phyloP scores from a whole-genome alignment of 1,140 invertebrate genomes.

The Trissolcus basalis region DNA sequence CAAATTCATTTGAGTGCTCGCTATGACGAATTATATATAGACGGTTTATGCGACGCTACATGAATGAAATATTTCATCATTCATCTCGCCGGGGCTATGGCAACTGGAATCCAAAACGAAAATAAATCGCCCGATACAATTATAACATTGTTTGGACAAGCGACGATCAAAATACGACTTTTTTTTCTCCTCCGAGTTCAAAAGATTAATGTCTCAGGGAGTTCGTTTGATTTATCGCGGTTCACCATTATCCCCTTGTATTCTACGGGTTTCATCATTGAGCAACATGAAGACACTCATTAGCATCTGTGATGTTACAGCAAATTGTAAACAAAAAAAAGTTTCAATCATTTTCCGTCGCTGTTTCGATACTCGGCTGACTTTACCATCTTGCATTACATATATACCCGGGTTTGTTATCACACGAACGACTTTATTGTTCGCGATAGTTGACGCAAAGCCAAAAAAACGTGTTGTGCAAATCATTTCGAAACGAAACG shows the following conservation, averaged over 20 bases:
- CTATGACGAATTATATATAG: conserved; percentile 18
- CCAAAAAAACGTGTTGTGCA: conserved; percentile 15
- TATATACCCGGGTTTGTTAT: conserved; percentile 15
- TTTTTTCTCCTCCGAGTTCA: conserved; percentile 7
- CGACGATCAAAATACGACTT: conserved; percentile 21
- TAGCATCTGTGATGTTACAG: no score
- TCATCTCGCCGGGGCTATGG: conserved; percentile 13
- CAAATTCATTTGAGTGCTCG: conserved; percentile 7
- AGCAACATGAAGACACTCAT: no score
- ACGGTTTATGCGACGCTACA: conserved; percentile 13
- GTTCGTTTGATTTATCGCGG: conserved; percentile 31
- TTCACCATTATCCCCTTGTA: no score
- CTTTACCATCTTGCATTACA: no score
- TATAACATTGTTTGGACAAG: not conserved
- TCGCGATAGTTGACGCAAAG: conserved; percentile 24
- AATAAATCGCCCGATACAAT: conserved; percentile 9
- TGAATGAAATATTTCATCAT: conserved; percentile 46
- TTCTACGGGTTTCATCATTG: no score
- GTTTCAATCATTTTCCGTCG: no score
- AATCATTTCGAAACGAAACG: conserved; percentile 5
- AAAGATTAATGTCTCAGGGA: conserved; percentile 9
- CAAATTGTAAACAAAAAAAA: no score
- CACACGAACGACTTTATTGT: conserved; percentile 11
- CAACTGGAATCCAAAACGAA: conserved; percentile 13
- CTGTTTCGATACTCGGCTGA: no score